Base-by-base conservation (phyloP, 2,888 invertebrate genomes). In the Neuroscelio doddi region DNA sequence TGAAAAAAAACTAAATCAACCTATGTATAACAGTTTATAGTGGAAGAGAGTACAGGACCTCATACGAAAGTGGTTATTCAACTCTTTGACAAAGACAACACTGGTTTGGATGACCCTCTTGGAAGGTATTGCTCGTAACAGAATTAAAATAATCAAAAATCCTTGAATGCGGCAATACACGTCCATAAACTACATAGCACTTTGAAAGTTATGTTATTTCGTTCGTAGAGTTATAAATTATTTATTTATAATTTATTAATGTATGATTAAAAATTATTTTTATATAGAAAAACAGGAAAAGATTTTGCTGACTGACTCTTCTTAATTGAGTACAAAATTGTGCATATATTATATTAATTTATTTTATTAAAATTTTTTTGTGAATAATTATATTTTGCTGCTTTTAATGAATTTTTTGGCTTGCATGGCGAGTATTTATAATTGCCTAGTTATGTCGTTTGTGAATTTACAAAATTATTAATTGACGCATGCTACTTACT, bases 21-120 rank as follows among this genome's bases (percentile, higher is more conserved):
- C 81, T 32, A 12, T 32, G 68, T 83, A 76, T 82, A 83, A 76
- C 86, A 90, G 89, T 88, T 87, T 82, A 84, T 87, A 86, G 87
- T 90, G 87, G 89, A 90, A 82, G 86, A 86, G 72, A 75, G 76
- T 71, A 78, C 76, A 68, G 81, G 79, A 69, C 73, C 77, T 66
- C 71, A 77, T 78, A 77, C 75, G 79, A 76, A 71, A 72, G 71
- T 88, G 76, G 85, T 92, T 80, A 85, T 85, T 80, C 88, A 93
- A 83, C 90, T 96, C 78, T 94, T 89, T 90, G 96, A 97, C 90
- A 94, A 95, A 90, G 97, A 97, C 88, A 92, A 92, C 81, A 91
- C 94, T 76, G 93, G 92, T 83, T 90, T 92, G 84, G 96, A 97
- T 87, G 97, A 97, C 87, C 91, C 91, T 79, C 91, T 97, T 79